Conservation (phyloP, 2,113 vertebrate species). For the Struthio camelus region DNA sequence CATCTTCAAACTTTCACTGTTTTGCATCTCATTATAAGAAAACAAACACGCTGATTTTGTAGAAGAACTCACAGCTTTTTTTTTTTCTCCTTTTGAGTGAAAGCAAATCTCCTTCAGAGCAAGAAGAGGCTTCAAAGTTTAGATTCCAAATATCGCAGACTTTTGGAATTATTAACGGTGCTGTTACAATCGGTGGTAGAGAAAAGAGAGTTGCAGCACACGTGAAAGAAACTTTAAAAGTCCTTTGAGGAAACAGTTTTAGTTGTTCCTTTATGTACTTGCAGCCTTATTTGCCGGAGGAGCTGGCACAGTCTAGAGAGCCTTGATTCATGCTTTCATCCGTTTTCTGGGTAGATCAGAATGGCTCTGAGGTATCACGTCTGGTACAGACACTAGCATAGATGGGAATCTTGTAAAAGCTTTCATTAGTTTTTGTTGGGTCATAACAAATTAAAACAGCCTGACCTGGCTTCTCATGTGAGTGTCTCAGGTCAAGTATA, state of each 20-base stretch:
- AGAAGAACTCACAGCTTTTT: background rate
- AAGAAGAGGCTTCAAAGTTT: conserved; percentile 22
- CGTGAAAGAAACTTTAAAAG: background rate
- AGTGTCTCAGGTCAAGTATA: conserved; percentile 63
- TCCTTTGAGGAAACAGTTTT: conserved; percentile 8
- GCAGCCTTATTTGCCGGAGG: background rate
- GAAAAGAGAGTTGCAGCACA: rapidly evolving
- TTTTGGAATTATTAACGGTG: conserved; percentile 4
- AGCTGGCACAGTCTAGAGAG: background rate
- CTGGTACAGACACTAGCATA: background rate
- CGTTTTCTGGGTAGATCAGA: background rate
- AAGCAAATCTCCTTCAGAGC: background rate
- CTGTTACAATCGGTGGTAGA: background rate
- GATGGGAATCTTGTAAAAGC: conserved; percentile 39
- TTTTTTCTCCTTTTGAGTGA: background rate
- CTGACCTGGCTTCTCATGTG: conserved; percentile 32
- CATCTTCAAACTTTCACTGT: background rate
- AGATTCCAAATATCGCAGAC: background rate
- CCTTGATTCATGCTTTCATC: background rate
- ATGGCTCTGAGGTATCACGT: background rate
- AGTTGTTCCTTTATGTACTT: background rate
- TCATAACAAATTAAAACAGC: conserved; percentile 46
- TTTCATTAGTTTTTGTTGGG: conserved; percentile 51
- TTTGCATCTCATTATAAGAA: background rate
- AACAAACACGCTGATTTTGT: background rate